These are phyloP conservation scores for Dromius quadrimaculatus DNA, from an alignment of 2,888 invertebrate species.

Conservation along the genomic window DNA sequence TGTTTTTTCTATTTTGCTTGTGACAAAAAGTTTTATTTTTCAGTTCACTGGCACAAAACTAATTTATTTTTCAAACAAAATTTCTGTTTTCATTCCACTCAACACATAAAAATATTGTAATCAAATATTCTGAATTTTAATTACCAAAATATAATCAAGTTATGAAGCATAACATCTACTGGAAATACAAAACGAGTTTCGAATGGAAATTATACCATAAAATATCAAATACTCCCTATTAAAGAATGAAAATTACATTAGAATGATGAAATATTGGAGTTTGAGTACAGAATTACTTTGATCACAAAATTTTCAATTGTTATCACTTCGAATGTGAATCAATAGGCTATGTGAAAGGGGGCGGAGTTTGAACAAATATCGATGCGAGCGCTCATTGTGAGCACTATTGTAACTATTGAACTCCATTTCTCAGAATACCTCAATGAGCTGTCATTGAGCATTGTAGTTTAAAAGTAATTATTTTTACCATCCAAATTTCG, in stretches of 20 bases:
- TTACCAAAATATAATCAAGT: slow-evolving; percentile 2
- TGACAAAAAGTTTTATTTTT: slow-evolving; percentile 17
- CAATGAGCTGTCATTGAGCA: no score
- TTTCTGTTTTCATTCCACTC: not conserved
- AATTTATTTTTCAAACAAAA: slow-evolving; percentile 21
- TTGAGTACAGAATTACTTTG: not conserved
- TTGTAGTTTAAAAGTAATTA: no score
- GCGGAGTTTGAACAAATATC: no score
- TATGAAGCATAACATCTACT: not conserved
- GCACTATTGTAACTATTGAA: no score
- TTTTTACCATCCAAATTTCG: no score
- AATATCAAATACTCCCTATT: not conserved
- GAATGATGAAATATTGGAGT: not conserved
- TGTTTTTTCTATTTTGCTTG: slow-evolving; percentile 16
- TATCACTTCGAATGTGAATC: not conserved
- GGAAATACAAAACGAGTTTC: not conserved
- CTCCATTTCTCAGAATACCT: no score
- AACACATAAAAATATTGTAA: not conserved
- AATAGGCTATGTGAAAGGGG: no score
- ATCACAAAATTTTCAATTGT: not conserved
- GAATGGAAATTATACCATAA: not conserved
- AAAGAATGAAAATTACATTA: not conserved
- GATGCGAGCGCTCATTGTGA: no score
- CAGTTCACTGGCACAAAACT: slow-evolving; percentile 22
- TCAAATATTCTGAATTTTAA: not conserved